Percentiles rank a stretch among this genome's conserved stretches.
Conservation (phyloP, 2,888 invertebrate species). For the Zaprionus bogoriensis region DNA sequence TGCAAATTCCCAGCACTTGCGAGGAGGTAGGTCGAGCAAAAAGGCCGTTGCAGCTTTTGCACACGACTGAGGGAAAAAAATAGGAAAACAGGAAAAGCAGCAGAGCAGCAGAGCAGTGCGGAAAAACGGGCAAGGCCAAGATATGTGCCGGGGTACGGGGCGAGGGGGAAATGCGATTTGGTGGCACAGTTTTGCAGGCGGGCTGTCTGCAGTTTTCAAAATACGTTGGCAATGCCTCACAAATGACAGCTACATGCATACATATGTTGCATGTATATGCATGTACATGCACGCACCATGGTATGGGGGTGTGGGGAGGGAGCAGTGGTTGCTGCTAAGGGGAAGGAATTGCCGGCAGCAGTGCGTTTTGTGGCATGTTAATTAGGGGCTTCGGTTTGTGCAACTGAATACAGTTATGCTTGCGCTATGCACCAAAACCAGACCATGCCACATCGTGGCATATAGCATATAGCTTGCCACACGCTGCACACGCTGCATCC, state of each 20-base stretch:
- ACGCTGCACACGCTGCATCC: neutral
- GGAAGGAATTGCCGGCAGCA: conserved; percentile 21
- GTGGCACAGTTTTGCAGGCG: conserved; percentile 36
- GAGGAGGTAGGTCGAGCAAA: conserved; percentile 31
- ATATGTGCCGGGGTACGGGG: too few species aligned
- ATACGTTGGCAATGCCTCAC: conserved; percentile 38
- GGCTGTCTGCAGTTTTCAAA: conserved; percentile 40
- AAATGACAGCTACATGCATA: conserved; percentile 37
- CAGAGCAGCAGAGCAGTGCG: neutral
- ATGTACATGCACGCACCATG: neutral
- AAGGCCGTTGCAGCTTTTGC: conserved; percentile 30
- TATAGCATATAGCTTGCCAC: too few species aligned
- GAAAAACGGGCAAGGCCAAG: conserved; percentile 5
- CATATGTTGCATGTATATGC: neutral
- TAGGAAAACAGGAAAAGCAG: too few species aligned
- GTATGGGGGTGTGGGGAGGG: too few species aligned
- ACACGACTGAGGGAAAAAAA: conserved; percentile 11
- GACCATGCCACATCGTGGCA: neutral
- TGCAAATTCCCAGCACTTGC: conserved; percentile 56
- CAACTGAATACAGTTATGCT: conserved; percentile 36
- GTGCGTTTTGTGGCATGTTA: conserved; percentile 51
- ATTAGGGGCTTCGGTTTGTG: conserved; percentile 56
- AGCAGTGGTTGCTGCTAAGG: neutral
- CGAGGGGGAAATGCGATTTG: neutral
- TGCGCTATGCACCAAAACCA: neutral